Evolutionary conservation across 2,888 invertebrate genomes (phyloP).

Genomic region (Leistus spinibarbis): DNA sequence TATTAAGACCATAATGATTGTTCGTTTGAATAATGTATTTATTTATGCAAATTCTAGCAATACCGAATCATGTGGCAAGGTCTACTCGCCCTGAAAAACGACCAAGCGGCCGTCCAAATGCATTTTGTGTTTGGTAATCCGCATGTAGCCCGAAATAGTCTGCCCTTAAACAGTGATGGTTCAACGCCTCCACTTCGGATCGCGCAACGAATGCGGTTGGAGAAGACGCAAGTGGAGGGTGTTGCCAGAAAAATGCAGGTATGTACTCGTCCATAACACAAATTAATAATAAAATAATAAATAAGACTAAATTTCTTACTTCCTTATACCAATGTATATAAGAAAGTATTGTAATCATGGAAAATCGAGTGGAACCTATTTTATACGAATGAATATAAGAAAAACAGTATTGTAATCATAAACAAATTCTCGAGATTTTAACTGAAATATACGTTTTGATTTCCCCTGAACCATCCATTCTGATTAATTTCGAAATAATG

Average conservation of each 20-base stretch:
- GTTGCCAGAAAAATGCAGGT: slow-evolving; percentile 97
- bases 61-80: slow-evolving; percentile 99
- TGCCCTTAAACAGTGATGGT: slow-evolving; percentile 84
- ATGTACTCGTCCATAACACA: slow-evolving; percentile 47
- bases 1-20: no score
- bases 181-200: slow-evolving; percentile 87
- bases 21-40: background rate
- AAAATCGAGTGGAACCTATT: no score
- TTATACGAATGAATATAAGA: no score
- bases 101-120: slow-evolving; percentile 98
- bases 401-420: no score
- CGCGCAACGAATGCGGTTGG: slow-evolving; percentile 96
- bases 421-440: no score
- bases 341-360: no score
- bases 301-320: no score
- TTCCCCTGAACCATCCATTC: no score
- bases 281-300: background rate
- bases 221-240: slow-evolving; percentile 93
- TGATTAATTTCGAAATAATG: no score
- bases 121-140: slow-evolving; percentile 96
- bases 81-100: slow-evolving; percentile 91
- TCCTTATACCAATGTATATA: no score
- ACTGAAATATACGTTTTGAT: no score
- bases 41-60: slow-evolving; percentile 64
- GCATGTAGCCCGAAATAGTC: slow-evolving; percentile 83